Evolutionary conservation across 2,797 vertebrate genomes (phyloP).

Genomic region (Cichlasoma orientale): DNA sequence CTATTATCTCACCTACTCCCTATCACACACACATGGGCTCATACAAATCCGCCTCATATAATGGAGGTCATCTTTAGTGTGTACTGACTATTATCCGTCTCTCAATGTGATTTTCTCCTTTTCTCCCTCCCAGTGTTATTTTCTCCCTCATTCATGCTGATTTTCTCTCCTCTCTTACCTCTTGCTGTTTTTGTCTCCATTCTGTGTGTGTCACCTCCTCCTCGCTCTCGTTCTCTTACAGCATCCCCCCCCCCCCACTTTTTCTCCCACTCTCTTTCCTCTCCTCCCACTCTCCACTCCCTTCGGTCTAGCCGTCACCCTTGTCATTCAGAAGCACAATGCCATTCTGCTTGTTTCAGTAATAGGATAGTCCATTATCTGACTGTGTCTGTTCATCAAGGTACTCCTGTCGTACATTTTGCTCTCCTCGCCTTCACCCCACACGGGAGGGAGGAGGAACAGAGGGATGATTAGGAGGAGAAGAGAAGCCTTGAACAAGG

Average conservation of each 20-base stretch:
- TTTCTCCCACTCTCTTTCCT: background rate
- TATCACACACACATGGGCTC: background rate
- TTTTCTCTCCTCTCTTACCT: slow-evolving; percentile 9
- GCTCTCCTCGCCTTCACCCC: slow-evolving; percentile 42
- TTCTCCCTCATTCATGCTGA: slow-evolving; percentile 19
- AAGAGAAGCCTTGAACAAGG: slow-evolving; percentile 20
- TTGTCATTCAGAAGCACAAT: slow-evolving; percentile 47
- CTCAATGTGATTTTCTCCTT: slow-evolving; percentile 17
- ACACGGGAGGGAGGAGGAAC: background rate
- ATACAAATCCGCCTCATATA: slow-evolving; percentile 4
- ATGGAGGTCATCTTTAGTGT: slow-evolving; percentile 52
- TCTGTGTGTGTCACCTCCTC: background rate
- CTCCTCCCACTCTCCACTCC: slow-evolving; percentile 2
- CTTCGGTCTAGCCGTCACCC: slow-evolving; percentile 17
- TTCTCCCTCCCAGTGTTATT: background rate
- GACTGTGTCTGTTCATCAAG: slow-evolving; percentile 51
- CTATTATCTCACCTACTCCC: slow-evolving; percentile 15
- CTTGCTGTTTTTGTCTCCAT: slow-evolving; percentile 16
- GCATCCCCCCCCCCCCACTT: background rate
- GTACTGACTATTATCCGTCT: slow-evolving; percentile 22
- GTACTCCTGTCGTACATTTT: slow-evolving; percentile 24
- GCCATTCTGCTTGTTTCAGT: slow-evolving; percentile 54
- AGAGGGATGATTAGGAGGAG: slow-evolving; percentile 20
- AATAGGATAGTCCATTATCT: slow-evolving; percentile 62
- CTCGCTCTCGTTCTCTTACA: background rate